Percentiles rank a stretch among this genome's conserved stretches.
phyloP scores from a whole-genome alignment of 2,797 vertebrate genomes.

The Pterois miles region DNA sequence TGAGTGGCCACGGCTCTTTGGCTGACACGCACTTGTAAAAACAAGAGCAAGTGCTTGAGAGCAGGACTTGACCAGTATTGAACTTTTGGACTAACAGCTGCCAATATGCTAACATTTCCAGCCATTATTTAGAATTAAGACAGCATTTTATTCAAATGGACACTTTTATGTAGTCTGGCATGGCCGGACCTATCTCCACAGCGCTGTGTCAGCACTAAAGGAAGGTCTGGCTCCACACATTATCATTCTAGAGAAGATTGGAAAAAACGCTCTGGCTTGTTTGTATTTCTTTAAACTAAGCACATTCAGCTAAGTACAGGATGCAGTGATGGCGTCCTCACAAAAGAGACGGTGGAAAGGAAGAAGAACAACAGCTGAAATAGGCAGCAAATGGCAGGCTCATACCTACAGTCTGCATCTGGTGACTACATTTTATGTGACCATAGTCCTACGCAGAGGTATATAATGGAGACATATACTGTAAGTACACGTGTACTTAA shows the following conservation, averaged over 20 bases:
- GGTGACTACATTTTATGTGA: not conserved
- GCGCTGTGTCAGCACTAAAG: not conserved
- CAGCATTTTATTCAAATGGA: not conserved
- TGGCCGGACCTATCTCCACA: not conserved
- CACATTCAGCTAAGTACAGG: not conserved
- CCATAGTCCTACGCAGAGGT: not conserved
- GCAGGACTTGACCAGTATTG: not conserved
- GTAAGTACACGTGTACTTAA: not conserved
- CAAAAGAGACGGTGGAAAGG: too few relatives aligned
- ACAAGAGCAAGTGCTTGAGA: constrained; percentile 30
- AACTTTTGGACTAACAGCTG: not conserved
- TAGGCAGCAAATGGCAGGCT: not conserved
- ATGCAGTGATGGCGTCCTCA: not conserved
- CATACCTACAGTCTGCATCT: not conserved
- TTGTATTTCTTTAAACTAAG: too few relatives aligned
- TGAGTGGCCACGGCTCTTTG: constrained; percentile 35
- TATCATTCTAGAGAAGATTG: too few relatives aligned
- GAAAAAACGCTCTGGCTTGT: too few relatives aligned
- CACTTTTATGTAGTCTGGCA: not conserved
- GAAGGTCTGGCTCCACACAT: not conserved
- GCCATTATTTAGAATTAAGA: constrained; percentile 1
- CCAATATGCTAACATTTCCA: not conserved
- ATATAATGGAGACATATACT: not conserved
- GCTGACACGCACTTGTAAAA: constrained; percentile 45
- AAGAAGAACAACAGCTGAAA: fast-evolving